Percentiles rank a stretch among this genome's conserved stretches.
phyloP scores from a whole-genome alignment of 1,140 invertebrate genomes.

The Pseudomyrmex cubaensis region DNA sequence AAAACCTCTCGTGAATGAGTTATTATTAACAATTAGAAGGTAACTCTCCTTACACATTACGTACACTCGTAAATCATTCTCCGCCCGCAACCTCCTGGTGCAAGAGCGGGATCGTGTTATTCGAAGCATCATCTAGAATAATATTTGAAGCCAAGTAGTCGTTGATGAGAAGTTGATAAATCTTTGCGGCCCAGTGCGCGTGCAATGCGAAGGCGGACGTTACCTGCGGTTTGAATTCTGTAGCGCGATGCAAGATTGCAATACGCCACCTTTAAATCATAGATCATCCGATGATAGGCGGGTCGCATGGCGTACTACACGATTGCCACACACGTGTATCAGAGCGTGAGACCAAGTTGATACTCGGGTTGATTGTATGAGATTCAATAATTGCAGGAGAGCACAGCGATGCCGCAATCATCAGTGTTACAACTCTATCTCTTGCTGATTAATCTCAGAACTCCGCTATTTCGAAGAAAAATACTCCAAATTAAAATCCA shows the following conservation, averaged over 20 bases:
- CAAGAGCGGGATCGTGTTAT: neutral
- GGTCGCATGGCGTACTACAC: conserved; percentile 7
- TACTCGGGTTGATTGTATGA: neutral
- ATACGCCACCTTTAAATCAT: conserved; percentile 36
- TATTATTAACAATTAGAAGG: conserved; percentile 43
- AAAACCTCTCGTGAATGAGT: conserved; percentile 5
- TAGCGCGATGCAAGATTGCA: conserved; percentile 6
- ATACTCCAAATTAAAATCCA: neutral
- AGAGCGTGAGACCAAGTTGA: conserved; percentile 37
- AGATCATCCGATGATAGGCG: conserved; percentile 52
- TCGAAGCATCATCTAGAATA: conserved; percentile 36
- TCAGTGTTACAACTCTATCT: neutral
- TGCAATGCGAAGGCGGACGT: conserved; percentile 9
- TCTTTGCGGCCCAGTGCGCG: conserved; percentile 14
- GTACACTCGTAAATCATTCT: conserved; percentile 45
- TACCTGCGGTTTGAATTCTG: conserved; percentile 24
- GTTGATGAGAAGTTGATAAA: conserved; percentile 56
- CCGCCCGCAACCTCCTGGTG: conserved; percentile 1
- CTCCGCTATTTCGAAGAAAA: neutral
- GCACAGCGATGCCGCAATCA: neutral
- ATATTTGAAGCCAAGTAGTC: conserved; percentile 24
- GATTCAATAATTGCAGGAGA: neutral
- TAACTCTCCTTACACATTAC: conserved; percentile 32
- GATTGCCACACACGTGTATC: conserved; percentile 1
- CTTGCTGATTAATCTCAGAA: neutral